phyloP scores from a whole-genome alignment of 2,113 vertebrate genomes.

The Polyodon spathula region DNA sequence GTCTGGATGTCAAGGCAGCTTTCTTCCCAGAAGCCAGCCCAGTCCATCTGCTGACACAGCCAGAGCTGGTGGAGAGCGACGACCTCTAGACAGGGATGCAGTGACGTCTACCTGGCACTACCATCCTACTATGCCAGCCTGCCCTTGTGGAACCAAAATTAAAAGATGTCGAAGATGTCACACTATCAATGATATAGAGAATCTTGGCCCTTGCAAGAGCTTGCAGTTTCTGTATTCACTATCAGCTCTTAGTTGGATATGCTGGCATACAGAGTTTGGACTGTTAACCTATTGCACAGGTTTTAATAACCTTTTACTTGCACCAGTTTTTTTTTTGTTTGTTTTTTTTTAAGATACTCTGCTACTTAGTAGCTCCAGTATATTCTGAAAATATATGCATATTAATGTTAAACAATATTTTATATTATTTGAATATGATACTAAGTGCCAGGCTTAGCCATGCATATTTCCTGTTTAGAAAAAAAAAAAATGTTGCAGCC shows the following conservation, averaged over 20 bases:
- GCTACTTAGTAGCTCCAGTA: background rate
- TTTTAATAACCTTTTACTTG: background rate
- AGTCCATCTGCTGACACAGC: slow-evolving; percentile 59
- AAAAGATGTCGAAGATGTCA: background rate
- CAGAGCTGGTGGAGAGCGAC: slow-evolving; percentile 84
- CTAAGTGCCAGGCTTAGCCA: slow-evolving; percentile 5
- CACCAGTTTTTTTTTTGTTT: background rate
- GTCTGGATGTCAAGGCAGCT: slow-evolving; percentile 92
- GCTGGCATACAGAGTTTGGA: background rate
- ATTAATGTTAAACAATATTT: background rate
- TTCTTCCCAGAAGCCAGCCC: slow-evolving; percentile 91
- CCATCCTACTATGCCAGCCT: background rate
- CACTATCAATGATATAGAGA: background rate
- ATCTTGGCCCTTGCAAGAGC: background rate
- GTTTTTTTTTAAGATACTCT: background rate
- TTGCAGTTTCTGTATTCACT: background rate
- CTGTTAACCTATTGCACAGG: background rate
- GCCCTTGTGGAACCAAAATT: background rate
- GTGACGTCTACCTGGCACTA: slow-evolving; percentile 10
- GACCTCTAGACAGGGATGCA: slow-evolving; percentile 68
- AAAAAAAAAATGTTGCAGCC: background rate
- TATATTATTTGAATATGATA: background rate
- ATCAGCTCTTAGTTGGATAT: background rate
- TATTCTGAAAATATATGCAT: background rate
- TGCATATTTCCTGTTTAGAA: slow-evolving; percentile 2